Base-by-base conservation (phyloP, 2,888 invertebrate species). In the Deilephila porcellus region DNA sequence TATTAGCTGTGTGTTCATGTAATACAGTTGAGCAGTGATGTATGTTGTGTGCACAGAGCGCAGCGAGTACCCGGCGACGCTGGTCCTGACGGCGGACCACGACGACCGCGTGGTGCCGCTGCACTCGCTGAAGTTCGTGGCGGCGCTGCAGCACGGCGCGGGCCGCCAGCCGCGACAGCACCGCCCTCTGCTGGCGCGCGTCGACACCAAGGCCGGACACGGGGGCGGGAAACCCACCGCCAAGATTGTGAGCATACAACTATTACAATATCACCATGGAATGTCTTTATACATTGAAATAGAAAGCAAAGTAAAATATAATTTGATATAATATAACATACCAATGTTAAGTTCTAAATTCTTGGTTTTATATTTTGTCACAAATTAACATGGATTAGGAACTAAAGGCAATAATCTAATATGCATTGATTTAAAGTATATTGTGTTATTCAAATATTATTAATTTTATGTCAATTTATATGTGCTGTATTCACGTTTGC, bases 91-190 rank as follows among this genome's bases (percentile, higher is more conserved):
- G n/a, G 99, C 98, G 29, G 99, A 99, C 95, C 99, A 99, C 93
- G 99, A 99, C 94, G 99, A 99, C 95, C 97, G 99, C 81, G 99
- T 99, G 78, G 99, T 99, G 79, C 99, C 99, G 71, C 96, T 99
- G 79, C 99, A 99, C 95, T 99, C 99, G 76, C 96, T 99, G 70
- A 99, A 99, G 94, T 98, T 97, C 92, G 97, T 98, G 75, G 99
- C 99, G 2, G 96, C 97, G 82, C 94, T 99, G 76, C 99, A 99
- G 87, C 95, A 98, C 85, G 95, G 95, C 20, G 96, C 96, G 62
- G 89, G 90, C 71, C 88, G 90, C 74, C 85, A 78, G 4, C 20
- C 95, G 5, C 86, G 95, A 7, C 98, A 98, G 95, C 96, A 89
- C 25, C 98, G 98, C 83, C 99, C 99, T 2, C 91, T 99, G 79